phyloP scores from a whole-genome alignment of 2,797 vertebrate genomes.

The Neosilurus hyrtlii region DNA sequence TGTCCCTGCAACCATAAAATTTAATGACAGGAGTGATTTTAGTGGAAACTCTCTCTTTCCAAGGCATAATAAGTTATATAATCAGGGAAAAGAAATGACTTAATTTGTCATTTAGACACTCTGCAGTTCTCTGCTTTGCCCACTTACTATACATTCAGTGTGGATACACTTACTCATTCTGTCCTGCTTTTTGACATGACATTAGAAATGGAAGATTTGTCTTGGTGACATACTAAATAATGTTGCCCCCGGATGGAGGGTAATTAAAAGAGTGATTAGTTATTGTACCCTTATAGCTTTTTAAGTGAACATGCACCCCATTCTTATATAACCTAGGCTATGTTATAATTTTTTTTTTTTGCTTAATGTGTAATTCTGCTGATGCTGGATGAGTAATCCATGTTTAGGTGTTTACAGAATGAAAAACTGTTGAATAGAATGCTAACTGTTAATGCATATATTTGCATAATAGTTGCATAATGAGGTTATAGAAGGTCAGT shows the following conservation, averaged over 20 bases:
- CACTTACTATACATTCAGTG: conserved; percentile 12
- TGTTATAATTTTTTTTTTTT: background rate
- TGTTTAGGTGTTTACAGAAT: conserved; percentile 30
- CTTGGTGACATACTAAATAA: conserved; percentile 21
- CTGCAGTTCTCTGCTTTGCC: background rate
- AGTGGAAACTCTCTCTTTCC: conserved; percentile 33
- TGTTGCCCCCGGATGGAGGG: conserved; percentile 21
- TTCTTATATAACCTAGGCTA: background rate
- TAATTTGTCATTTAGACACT: conserved; percentile 37
- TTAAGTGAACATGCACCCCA: background rate
- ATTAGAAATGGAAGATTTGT: conserved; percentile 39
- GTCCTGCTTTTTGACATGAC: conserved; percentile 28
- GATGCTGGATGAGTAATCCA: background rate
- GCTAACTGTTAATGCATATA: conserved; percentile 49
- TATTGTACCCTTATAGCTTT: conserved; percentile 2
- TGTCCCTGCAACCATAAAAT: conserved; percentile 45
- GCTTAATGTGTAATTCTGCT: background rate
- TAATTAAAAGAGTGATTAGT: conserved; percentile 19
- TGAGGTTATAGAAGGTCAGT: conserved; percentile 53
- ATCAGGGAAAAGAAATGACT: conserved; percentile 31
- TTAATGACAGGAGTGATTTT: conserved; percentile 46
- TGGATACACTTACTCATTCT: conserved; percentile 26
- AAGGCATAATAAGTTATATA: conserved; percentile 40
- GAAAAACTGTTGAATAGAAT: conserved; percentile 9
- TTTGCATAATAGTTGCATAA: conserved; percentile 53